phyloP scores from a whole-genome alignment of 2,797 vertebrate species.

The Labeo calbasu region DNA sequence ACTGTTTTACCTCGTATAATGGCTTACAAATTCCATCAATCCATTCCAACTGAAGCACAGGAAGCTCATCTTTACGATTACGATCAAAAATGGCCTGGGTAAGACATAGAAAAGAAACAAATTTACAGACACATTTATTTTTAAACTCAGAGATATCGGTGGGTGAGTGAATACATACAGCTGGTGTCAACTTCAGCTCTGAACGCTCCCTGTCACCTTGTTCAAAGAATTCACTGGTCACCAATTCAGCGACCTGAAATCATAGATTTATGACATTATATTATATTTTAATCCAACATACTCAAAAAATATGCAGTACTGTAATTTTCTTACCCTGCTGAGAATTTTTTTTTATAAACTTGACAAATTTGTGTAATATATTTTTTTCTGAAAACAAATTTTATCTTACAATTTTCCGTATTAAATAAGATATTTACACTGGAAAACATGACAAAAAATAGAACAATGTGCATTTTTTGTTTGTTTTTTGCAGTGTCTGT shows the following conservation, averaged over 20 bases:
- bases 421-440: neutral
- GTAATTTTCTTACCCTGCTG: neutral
- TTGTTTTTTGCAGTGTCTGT: neutral
- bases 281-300: neutral
- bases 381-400: neutral
- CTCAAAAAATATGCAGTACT: neutral
- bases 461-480: neutral
- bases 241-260: slow-evolving; percentile 80
- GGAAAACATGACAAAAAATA: neutral
- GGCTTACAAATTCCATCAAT: slow-evolving; percentile 82
- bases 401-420: neutral
- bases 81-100: slow-evolving; percentile 84
- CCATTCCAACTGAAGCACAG: slow-evolving; percentile 76
- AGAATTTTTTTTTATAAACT: neutral
- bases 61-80: slow-evolving; percentile 84
- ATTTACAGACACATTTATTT: no score
- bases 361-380: neutral
- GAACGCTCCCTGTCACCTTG: slow-evolving; percentile 83
- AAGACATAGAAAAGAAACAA: slow-evolving; percentile 27
- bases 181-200: slow-evolving; percentile 81
- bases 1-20: slow-evolving; percentile 74
- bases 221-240: slow-evolving; percentile 85
- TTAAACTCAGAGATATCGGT: neutral
- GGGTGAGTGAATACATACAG: slow-evolving; percentile 67
- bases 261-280: neutral